Evolutionary conservation across 37 sponge, comb jelly and placozoan species (phyloP), one percentile per base, ranked within the genome.

Genomic region (Hexactinellida sp.): DNA sequence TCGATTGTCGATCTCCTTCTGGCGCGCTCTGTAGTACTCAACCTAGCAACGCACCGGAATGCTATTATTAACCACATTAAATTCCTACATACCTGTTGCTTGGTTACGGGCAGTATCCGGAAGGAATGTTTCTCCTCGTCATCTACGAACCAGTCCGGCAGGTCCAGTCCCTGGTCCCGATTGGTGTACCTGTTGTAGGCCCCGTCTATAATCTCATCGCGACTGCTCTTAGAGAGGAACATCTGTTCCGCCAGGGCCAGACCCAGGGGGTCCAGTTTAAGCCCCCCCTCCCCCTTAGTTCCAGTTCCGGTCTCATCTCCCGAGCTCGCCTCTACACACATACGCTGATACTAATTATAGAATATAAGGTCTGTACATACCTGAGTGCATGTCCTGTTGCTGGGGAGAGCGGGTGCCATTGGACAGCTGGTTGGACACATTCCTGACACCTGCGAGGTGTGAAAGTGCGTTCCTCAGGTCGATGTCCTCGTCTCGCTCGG

Each of bases 141-240:
- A 24, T 91, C 91, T 0, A 51, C 51, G 86, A 98, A 98, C 99
- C 99, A 98, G 55, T 93, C 99, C 19, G 99, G 99, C 0, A 98
- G 86, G 85, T 87, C 85, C 34, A 63, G 34, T 10, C 30, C 30
- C 23, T 88, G 91, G 37, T 98, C 99, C 36, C 89, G 82, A 54
- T 88, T 54, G 0, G 94, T 86, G 92, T 93, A 98, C 25, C 99
- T 86, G 84, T 97, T 92, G 87, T 91, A 97, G 0, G 84, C 90
- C 84, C 88, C 89, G 37, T 97, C 97, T 36, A 93, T 91, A n/a
- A 98, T 38, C 25, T 95, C 96, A 38, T 93, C 88, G 25, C 88
- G 91, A 36, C 83, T 82, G 83, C 93, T 95, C 86, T 92, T 93
- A 24, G 96, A 95, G 39, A 91, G 90, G 1, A 90, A 90, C 84